These are phyloP conservation scores for Parnassius glacialis DNA, from an alignment of 2,888 invertebrate genomes.

Conservation along the genomic window DNA sequence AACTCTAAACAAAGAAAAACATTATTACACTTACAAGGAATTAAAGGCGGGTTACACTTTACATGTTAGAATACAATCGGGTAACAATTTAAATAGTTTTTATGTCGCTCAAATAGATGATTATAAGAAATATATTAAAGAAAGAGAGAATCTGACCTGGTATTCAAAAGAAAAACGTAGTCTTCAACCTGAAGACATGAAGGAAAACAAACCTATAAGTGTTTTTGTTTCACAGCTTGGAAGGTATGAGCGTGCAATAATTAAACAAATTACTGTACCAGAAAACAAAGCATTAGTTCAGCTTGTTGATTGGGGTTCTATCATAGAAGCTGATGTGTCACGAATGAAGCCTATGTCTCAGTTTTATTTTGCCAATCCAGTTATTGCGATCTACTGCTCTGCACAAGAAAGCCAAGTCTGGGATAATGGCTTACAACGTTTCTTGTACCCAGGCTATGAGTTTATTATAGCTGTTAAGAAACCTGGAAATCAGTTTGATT, in stretches of 20 bases:
- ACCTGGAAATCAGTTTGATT: constrained; percentile 29
- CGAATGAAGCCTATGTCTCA: constrained; percentile 35
- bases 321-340: constrained; percentile 29
- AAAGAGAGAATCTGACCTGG: constrained; percentile 32
- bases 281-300: constrained; percentile 32
- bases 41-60: constrained; percentile 31
- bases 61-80: constrained; percentile 37
- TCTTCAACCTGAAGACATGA: constrained; percentile 30
- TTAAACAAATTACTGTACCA: constrained; percentile 32
- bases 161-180: constrained; percentile 30
- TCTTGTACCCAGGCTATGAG: constrained; percentile 31
- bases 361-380: constrained; percentile 28
- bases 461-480: constrained; percentile 32
- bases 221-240: constrained; percentile 26
- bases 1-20: constrained; percentile 23
- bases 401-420: constrained; percentile 27
- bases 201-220: constrained; percentile 32
- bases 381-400: constrained; percentile 34
- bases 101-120: constrained; percentile 39
- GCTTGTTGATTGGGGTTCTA: constrained; percentile 40
- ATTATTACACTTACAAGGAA: constrained; percentile 31
- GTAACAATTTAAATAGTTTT: constrained; percentile 35
- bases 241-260: constrained; percentile 39
- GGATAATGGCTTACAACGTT: constrained; percentile 26
- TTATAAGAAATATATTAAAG: constrained; percentile 33